Conservation (phyloP, 2,113 vertebrate species). For the Paraplagusia blochii region DNA sequence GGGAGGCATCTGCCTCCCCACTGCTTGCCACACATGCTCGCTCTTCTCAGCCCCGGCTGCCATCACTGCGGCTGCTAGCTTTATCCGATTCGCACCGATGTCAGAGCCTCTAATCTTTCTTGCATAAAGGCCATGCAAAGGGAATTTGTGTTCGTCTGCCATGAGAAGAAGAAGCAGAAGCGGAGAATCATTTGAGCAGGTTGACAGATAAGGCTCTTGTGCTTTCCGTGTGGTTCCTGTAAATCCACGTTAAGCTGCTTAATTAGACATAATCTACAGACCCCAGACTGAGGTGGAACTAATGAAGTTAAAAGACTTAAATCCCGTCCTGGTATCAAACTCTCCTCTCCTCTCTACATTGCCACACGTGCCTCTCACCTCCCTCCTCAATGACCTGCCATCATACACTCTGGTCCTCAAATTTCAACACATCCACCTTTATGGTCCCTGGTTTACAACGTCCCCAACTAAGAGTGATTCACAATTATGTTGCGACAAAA, state of each 20-base stretch:
- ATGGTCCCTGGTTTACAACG: no score
- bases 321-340: slow-evolving; percentile 71
- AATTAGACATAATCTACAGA: slow-evolving; percentile 82
- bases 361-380: slow-evolving; percentile 25
- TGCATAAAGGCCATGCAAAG: slow-evolving; percentile 66
- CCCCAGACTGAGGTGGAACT: slow-evolving; percentile 76
- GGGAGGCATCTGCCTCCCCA: slow-evolving; percentile 51
- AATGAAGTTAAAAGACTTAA: slow-evolving; percentile 79
- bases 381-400: slow-evolving; percentile 29
- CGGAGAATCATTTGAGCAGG: slow-evolving; percentile 76
- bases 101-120: slow-evolving; percentile 68
- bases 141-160: slow-evolving; percentile 66
- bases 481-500: no score
- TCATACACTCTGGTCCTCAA: slow-evolving; percentile 10
- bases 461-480: no score
- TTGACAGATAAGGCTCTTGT: slow-evolving; percentile 78
- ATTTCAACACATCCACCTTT: no score
- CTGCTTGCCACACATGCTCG: slow-evolving; percentile 39
- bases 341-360: slow-evolving; percentile 46
- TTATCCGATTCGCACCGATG: slow-evolving; percentile 51
- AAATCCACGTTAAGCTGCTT: slow-evolving; percentile 80
- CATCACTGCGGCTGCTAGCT: slow-evolving; percentile 52
- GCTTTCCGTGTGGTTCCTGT: slow-evolving; percentile 74
- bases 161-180: slow-evolving; percentile 65
- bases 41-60: slow-evolving; percentile 26